phyloP scores from a whole-genome alignment of 2,888 invertebrate species.

The Himalopsyche japonica region DNA sequence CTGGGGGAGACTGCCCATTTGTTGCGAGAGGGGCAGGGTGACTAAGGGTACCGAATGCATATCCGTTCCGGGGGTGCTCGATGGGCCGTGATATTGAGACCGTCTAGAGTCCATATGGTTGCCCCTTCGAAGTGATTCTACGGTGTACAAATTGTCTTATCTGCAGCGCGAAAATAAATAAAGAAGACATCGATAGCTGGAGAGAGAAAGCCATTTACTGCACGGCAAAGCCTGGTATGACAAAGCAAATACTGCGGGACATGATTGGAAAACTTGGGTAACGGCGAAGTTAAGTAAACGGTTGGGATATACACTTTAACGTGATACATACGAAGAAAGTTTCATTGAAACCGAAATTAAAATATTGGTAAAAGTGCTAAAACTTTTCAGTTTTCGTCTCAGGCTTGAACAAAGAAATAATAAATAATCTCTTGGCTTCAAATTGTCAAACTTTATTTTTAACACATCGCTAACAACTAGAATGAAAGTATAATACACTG shows the following conservation, averaged over 20 bases:
- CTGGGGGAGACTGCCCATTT: background rate
- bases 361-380: no score
- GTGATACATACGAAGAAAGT: no score
- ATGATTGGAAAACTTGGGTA: background rate
- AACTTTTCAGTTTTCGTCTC: no score
- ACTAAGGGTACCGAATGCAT: background rate
- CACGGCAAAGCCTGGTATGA: background rate
- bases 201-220: background rate
- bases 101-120: background rate
- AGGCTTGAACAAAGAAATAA: no score
- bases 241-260: background rate
- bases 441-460: no score
- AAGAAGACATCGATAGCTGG: background rate
- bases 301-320: no score
- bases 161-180: background rate
- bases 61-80: conserved; percentile 5
- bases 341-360: no score
- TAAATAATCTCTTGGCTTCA: no score
- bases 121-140: background rate
- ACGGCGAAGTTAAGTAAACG: background rate
- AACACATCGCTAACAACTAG: no score
- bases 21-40: background rate
- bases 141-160: background rate
- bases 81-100: conserved; percentile 11
- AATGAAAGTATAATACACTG: no score